Evolutionary conservation across 1,140 invertebrate species (phyloP).

Genomic region (Batillaria attramentaria): DNA sequence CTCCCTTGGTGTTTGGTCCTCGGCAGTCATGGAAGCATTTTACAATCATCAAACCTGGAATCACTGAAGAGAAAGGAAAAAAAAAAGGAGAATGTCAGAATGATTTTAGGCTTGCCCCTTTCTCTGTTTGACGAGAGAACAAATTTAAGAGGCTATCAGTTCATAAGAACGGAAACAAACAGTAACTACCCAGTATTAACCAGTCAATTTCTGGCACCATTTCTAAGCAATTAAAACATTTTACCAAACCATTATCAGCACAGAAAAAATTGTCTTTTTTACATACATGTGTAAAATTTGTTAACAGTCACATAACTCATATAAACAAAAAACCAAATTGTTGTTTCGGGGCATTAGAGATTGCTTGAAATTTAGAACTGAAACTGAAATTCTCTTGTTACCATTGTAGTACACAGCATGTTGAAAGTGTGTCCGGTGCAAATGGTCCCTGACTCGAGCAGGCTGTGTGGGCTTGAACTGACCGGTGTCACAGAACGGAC

Average conservation of each 20-base stretch:
- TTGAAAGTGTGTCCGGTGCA: slow-evolving; percentile 31
- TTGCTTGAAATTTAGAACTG: not conserved
- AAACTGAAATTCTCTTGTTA: not conserved
- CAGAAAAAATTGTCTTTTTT: not conserved
- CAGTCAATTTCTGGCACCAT: not conserved
- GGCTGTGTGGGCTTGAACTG: slow-evolving; percentile 30
- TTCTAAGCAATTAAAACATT: not conserved
- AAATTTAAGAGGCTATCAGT: too few relatives aligned
- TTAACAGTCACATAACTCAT: not conserved
- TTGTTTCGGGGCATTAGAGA: not conserved
- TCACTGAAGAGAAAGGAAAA: not conserved
- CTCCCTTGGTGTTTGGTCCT: slow-evolving; percentile 21
- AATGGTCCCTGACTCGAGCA: slow-evolving; percentile 23
- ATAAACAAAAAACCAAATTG: not conserved
- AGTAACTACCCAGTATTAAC: not conserved
- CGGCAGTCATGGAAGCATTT: slow-evolving; percentile 32
- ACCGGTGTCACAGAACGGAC: slow-evolving; percentile 29
- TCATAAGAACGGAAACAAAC: too few relatives aligned
- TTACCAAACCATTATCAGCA: not conserved
- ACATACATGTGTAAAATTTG: not conserved
- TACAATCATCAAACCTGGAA: slow-evolving; percentile 29
- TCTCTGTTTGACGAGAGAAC: too few relatives aligned
- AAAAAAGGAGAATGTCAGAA: not conserved
- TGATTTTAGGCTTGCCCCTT: not conserved
- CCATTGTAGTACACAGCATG: slow-evolving; percentile 37